A percentile compares a stretch with the other conserved stretches of the same genome.
phyloP scores from a whole-genome alignment of 2,888 invertebrate species.

The Molorchus minor region DNA sequence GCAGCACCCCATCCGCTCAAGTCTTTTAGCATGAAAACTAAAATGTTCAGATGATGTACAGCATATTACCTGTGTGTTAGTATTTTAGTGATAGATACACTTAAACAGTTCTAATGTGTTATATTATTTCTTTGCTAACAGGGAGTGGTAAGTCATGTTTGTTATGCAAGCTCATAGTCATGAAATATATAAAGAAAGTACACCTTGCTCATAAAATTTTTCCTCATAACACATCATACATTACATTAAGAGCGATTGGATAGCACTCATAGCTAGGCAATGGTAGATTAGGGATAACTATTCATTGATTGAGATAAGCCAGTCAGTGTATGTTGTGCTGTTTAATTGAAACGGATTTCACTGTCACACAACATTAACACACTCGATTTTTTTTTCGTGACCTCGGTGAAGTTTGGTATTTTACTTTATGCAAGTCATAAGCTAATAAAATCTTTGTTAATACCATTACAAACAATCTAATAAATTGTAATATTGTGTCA shows the following conservation, averaged over 20 bases:
- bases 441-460: too few species aligned
- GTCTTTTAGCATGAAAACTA: too few species aligned
- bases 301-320: constrained; percentile 12
- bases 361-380: constrained; percentile 8
- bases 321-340: constrained; percentile 48
- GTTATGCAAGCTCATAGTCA: constrained; percentile 38
- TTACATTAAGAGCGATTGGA: constrained; percentile 39
- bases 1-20: too few species aligned
- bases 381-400: too few species aligned
- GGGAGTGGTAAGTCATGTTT: constrained; percentile 59
- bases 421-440: too few species aligned
- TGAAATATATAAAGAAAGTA: constrained; percentile 2
- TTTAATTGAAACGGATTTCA: constrained; percentile 48
- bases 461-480: too few species aligned
- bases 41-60: too few species aligned
- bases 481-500: too few species aligned
- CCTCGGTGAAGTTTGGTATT: too few species aligned
- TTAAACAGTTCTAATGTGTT: constrained; percentile 20
- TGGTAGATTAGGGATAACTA: constrained; percentile 17
- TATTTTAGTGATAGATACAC: not conserved
- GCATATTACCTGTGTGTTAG: constrained; percentile 11
- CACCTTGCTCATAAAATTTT: not conserved
- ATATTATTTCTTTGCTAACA: constrained; percentile 50
- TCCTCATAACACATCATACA: constrained; percentile 36
- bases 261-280: constrained; percentile 45